Evolutionary conservation across 1,140 invertebrate genomes (phyloP).

Genomic region (Drosophila repleta): DNA sequence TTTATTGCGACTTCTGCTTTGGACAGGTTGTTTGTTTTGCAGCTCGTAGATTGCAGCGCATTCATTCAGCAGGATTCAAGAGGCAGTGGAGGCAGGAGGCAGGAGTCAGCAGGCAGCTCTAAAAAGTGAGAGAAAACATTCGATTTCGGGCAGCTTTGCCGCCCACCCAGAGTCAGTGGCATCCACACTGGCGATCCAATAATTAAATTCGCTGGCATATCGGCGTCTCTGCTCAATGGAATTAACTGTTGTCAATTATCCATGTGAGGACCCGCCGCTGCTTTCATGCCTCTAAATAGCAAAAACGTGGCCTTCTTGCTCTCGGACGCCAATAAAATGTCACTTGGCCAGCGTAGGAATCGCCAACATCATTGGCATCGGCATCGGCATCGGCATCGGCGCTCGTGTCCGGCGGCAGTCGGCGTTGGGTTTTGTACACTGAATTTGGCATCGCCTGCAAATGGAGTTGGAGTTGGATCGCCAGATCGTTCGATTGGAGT

Average conservation of each 20-base stretch:
- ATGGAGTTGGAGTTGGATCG: slow-evolving; percentile 2
- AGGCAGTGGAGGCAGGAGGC: not conserved
- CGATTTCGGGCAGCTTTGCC: slow-evolving; percentile 9
- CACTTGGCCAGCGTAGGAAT: slow-evolving; percentile 59
- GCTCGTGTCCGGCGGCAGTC: slow-evolving; percentile 65
- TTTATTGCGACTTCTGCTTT: slow-evolving; percentile 11
- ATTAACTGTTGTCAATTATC: slow-evolving; percentile 82
- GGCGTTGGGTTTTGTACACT: slow-evolving; percentile 50
- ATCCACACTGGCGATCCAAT: slow-evolving; percentile 41
- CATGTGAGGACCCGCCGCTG: slow-evolving; percentile 64
- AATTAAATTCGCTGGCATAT: slow-evolving; percentile 74
- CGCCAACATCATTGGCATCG: not conserved
- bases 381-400: slow-evolving; percentile 35
- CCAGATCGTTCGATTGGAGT: slow-evolving; percentile 36
- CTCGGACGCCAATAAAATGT: slow-evolving; percentile 74
- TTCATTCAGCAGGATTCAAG: not conserved
- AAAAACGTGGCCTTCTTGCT: slow-evolving; percentile 44
- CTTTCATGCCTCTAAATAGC: slow-evolving; percentile 79
- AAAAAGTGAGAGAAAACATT: slow-evolving; percentile 1
- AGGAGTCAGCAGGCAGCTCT: not conserved
- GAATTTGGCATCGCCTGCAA: slow-evolving; percentile 69
- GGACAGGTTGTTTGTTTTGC: slow-evolving; percentile 46
- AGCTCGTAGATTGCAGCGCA: slow-evolving; percentile 8
- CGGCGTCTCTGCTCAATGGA: slow-evolving; percentile 62
- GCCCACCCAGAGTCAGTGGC: slow-evolving; percentile 56